phyloP scores from a whole-genome alignment of 2,113 vertebrate species.

The Phalacrocorax pelagicus region DNA sequence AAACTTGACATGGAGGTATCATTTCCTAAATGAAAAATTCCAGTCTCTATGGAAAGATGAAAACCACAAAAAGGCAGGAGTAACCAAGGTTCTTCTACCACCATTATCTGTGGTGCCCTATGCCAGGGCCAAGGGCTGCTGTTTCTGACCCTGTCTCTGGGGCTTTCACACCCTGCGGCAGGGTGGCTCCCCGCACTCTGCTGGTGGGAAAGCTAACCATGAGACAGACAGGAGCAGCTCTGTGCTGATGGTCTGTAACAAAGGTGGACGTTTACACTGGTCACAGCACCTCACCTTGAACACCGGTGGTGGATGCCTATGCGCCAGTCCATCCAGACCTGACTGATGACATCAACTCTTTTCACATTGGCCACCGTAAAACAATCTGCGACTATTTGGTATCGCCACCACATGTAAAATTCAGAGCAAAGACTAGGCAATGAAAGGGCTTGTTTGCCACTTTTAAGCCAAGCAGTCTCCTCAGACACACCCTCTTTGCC shows the following conservation, averaged over 20 bases:
- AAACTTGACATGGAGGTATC: not conserved
- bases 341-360: not conserved
- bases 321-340: not conserved
- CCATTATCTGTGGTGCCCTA: fast-evolving
- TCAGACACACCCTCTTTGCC: not conserved
- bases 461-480: not conserved
- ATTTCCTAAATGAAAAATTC: not conserved
- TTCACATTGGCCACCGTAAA: not conserved
- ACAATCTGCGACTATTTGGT: fast-evolving
- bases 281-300: not conserved
- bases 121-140: not conserved
- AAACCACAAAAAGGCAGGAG: not conserved
- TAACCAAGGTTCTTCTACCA: not conserved
- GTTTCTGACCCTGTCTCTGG: not conserved
- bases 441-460: not conserved
- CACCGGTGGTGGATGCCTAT: not conserved
- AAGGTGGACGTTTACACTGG: not conserved
- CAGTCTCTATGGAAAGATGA: not conserved
- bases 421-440: not conserved
- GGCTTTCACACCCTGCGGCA: not conserved
- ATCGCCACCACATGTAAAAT: not conserved
- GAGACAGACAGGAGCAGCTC: not conserved
- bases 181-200: not conserved
- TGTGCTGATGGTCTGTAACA: not conserved
- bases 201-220: not conserved